Base-by-base conservation (phyloP, 37 sponge, comb jelly and placozoan species). In the Hexactinellida sp. region DNA sequence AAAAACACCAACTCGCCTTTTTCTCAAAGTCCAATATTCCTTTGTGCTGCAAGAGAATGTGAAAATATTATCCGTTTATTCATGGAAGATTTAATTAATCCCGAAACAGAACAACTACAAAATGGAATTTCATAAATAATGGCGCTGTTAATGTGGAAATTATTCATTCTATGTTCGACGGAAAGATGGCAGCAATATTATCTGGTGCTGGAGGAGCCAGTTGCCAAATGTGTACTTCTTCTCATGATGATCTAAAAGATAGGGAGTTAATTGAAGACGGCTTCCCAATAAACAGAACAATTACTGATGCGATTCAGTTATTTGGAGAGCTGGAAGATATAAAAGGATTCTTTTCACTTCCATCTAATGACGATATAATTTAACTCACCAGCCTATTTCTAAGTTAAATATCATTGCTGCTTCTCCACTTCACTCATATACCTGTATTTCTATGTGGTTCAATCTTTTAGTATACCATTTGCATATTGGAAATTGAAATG, bases 401-500 rank as follows among this genome's bases (percentile, higher is more conserved):
- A 63, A 63, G 30, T 7, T 63, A 21, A 63, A 63, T n/a, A 63
- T 63, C 76, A 63, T 63, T 28, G 76, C 76, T 63, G 76, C 76
- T 63, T 63, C 34, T 63, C 76, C 76, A 63, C 76, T 63, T 7
- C 25, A 63, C 76, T 63, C 76, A 21, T 28, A 63, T n/a, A 63
- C 76, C 25, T 63, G 76, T n/a, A 63, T 28, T 63, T n/a, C 30
- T 63, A 63, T 21, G 34, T 63, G 76, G 76, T 41, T 41, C 47
- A 41, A 63, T 63, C 76, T 63, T 63, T 23, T 63, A n/a, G 76
- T 63, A 63, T 63, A 63, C 76, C 76, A 63, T 63, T 28, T 63
- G 34, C 76, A 63, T 63, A 63, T 63, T 63, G 76, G 76, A 63
- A 63, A 63, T 63, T 63, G 76, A 63, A 63, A 63, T 63, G 76